These are phyloP conservation scores for Eulemur rubriventer DNA, from an alignment of 2,797 vertebrate species.

Conservation along the genomic window DNA sequence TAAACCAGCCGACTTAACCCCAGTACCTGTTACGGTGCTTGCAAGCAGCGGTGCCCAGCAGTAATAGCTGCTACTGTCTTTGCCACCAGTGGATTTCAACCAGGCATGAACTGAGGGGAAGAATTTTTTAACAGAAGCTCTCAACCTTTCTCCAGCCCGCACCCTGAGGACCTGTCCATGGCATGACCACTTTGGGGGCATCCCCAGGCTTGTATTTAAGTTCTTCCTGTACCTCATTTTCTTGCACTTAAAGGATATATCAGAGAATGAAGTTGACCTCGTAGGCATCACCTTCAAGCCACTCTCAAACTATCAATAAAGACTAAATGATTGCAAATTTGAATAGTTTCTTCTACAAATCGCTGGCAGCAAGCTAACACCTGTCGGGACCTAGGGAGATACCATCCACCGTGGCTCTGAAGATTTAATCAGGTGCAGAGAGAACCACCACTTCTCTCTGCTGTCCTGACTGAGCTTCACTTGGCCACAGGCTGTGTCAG, in stretches of 20 bases:
- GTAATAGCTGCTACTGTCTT: not conserved
- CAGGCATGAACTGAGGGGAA: not conserved
- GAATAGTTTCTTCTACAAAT: not conserved
- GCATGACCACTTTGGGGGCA: not conserved
- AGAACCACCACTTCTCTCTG: not conserved
- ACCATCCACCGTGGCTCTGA: not conserved
- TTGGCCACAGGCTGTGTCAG: not conserved
- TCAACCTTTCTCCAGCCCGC: not conserved
- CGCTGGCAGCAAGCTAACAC: not conserved
- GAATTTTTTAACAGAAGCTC: not conserved
- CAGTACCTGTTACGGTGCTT: too few species aligned
- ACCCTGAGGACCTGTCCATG: too few species aligned
- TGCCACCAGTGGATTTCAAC: not conserved
- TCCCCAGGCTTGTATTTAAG: not conserved
- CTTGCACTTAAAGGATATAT: not conserved
- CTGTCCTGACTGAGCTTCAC: not conserved
- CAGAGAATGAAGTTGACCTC: not conserved
- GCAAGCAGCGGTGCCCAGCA: rapidly evolving
- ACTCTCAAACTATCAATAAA: not conserved
- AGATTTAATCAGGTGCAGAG: not conserved
- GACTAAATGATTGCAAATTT: not conserved
- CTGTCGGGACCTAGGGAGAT: not conserved
- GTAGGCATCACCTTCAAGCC: not conserved
- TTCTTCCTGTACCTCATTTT: slow-evolving; percentile 7
- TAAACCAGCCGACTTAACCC: not conserved